Percentiles rank a stretch among this genome's conserved stretches.
phyloP scores from a whole-genome alignment of 2,888 invertebrate genomes.

The Venusia cambrica region DNA sequence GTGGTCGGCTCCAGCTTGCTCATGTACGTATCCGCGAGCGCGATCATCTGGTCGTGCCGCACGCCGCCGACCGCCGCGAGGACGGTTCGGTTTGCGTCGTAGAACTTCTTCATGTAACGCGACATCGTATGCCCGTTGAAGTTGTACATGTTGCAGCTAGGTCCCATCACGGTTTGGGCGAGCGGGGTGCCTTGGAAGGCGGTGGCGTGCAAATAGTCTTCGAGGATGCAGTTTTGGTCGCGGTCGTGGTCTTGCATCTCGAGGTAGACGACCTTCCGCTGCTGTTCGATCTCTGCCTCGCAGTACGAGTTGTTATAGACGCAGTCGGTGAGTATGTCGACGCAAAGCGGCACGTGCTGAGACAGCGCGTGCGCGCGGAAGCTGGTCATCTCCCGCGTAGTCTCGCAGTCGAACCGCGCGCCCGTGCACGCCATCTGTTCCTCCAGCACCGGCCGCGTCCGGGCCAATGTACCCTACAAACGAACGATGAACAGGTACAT shows the following conservation, averaged over 20 bases:
- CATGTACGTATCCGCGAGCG: slow-evolving; percentile 88
- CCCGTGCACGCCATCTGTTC: slow-evolving; percentile 96
- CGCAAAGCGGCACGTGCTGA: slow-evolving; percentile 90
- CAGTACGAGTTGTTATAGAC: slow-evolving; percentile 88
- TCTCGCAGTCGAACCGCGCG: slow-evolving; percentile 97
- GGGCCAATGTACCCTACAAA: slow-evolving; percentile 82
- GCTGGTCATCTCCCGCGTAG: slow-evolving; percentile 96
- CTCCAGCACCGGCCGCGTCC: slow-evolving; percentile 92
- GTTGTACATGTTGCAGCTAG: slow-evolving; percentile 82
- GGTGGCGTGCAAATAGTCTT: slow-evolving; percentile 64
- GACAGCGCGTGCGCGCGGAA: slow-evolving; percentile 97
- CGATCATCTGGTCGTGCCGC: slow-evolving; percentile 89
- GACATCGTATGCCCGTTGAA: slow-evolving; percentile 86
- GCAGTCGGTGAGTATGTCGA: slow-evolving; percentile 96
- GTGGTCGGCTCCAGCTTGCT: slow-evolving; percentile 80
- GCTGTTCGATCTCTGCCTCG: slow-evolving; percentile 47
- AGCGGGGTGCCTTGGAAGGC: slow-evolving; percentile 73
- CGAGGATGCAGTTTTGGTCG: slow-evolving; percentile 42
- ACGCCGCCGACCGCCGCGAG: slow-evolving; percentile 96
- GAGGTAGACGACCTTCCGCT: slow-evolving; percentile 51
- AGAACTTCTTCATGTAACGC: slow-evolving; percentile 90
- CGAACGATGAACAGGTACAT: too few species aligned
- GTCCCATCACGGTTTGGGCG: slow-evolving; percentile 77
- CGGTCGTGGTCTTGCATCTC: slow-evolving; percentile 61
- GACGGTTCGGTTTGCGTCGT: slow-evolving; percentile 94